phyloP scores from a whole-genome alignment of 2,888 invertebrate genomes.

The Drosophila meridiana region DNA sequence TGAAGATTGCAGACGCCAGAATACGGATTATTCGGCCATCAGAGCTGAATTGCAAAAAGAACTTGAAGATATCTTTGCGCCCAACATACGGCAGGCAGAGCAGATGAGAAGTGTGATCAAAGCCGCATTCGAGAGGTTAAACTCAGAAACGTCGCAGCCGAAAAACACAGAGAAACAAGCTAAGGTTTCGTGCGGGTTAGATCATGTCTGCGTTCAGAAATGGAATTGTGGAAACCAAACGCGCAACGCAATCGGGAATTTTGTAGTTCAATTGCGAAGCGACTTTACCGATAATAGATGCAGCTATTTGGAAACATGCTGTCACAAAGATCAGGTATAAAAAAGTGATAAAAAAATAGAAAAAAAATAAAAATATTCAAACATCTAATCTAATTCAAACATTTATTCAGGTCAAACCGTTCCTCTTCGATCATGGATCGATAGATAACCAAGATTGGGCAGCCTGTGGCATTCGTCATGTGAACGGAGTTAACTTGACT shows the following conservation, averaged over 20 bases:
- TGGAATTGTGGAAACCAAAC: background rate
- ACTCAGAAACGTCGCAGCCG: no score
- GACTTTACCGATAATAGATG: background rate
- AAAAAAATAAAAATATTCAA: no score
- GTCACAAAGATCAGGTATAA: conserved; percentile 10
- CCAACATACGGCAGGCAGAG: background rate
- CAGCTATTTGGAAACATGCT: conserved; percentile 13
- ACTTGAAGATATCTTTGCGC: background rate
- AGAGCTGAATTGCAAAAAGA: background rate
- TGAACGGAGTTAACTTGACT: background rate
- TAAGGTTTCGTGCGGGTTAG: background rate
- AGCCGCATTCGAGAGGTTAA: background rate
- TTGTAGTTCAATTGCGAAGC: background rate
- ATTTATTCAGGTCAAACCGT: no score
- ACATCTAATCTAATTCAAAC: no score
- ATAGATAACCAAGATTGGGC: no score
- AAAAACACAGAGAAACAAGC: no score
- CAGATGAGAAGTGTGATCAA: background rate
- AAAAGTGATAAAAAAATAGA: no score
- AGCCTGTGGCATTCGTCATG: conserved; percentile 1
- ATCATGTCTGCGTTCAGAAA: background rate
- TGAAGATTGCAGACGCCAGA: background rate
- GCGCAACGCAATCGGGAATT: background rate
- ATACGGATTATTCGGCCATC: background rate
- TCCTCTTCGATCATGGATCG: no score